phyloP scores from a whole-genome alignment of 2,113 vertebrate species.

The Oceanites oceanicus region DNA sequence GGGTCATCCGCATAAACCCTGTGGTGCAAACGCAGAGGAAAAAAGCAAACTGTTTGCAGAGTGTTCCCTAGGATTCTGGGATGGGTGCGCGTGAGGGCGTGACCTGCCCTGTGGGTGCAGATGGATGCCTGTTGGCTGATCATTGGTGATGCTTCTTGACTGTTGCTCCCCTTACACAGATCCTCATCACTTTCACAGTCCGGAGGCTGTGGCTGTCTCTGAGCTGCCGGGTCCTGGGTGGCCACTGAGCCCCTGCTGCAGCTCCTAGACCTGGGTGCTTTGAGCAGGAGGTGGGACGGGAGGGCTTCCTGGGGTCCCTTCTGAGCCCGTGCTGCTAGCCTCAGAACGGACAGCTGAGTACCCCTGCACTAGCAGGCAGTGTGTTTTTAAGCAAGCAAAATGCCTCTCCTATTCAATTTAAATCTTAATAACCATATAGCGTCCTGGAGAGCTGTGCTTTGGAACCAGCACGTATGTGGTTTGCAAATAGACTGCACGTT shows the following conservation, averaged over 20 bases:
- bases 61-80: not conserved
- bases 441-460: not conserved
- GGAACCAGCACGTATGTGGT: not conserved
- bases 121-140: fast-evolving
- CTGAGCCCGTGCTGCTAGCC: not conserved
- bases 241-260: not conserved
- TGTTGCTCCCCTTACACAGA: fast-evolving
- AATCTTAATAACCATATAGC: not conserved
- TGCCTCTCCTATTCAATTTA: not conserved
- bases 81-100: fast-evolving
- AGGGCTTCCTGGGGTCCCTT: not conserved
- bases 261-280: not conserved
- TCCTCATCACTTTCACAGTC: fast-evolving
- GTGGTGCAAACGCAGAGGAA: not conserved
- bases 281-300: not conserved
- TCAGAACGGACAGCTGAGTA: not conserved
- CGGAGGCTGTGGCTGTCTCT: fast-evolving
- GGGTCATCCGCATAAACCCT: not conserved
- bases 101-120: not conserved
- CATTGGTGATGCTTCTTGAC: not conserved
- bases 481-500: not conserved
- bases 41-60: not conserved
- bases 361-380: not conserved
- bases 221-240: not conserved
- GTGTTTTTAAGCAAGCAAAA: not conserved